Base-by-base conservation (phyloP, 64 coral and sea anemone species). In the Stylophora pistillata region DNA sequence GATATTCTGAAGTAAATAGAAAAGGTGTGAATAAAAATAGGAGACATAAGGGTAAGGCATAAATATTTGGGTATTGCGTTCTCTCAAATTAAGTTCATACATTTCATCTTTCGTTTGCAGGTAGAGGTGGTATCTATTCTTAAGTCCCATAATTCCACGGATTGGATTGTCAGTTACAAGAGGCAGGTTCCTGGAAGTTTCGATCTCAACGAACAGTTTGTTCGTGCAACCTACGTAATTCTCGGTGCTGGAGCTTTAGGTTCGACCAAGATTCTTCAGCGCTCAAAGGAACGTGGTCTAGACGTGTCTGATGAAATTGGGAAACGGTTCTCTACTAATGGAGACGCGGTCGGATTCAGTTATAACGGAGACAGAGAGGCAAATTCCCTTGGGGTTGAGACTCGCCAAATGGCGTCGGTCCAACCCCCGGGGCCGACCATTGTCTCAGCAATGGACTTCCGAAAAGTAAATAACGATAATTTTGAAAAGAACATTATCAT, bases 141-240 rank as follows among this genome's bases (percentile, higher is more conserved):
- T 5, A 86, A 86, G 62, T 53, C 63, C 17, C 56, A 54, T 15
- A 56, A 87, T 20, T 58, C 63, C 9, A 41, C n/a, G 56, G 91
- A 92, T 7, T 92, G 91, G 91, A 59, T 88, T n/a, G 91, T 92
- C 1, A 75, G 78, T 33, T 92, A 92, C 85, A 92, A 92, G 33
- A 41, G 85, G 52, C 27, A 70, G 9, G 73, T 58, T 26, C 64
- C 56, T 58, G 91, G 76, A 13, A 78, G 53, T 59, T 92, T 87
- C 62, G 83, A 87, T 20, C 29, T 87, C 5, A 32, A 70, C 11
- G 90, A 92, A 31, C 59, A 87, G 57, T 80, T 28, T 15, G 70
- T 87, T 21, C 21, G 83, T 70, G 90, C 84, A 1, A 20, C 73
- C 5, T 73, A 87, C 47, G 91, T 92, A 15, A 92, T 92, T 57